Percentiles rank a stretch among this genome's conserved stretches.
These are phyloP conservation scores for Stichodactyla helianthus DNA, from an alignment of 64 coral and sea anemone genomes.

Conservation along the genomic window DNA sequence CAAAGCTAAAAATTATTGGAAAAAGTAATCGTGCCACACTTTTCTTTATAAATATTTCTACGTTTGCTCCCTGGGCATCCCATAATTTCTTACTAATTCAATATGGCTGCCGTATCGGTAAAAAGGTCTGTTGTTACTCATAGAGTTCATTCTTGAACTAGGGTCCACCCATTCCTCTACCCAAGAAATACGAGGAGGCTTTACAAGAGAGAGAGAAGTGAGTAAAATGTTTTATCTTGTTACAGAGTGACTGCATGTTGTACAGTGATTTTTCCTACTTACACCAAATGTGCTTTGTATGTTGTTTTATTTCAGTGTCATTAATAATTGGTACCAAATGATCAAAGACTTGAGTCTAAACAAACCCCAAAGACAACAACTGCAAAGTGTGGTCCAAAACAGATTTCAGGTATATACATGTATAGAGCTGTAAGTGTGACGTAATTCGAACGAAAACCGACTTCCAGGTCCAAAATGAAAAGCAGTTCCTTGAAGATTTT, in stretches of 20 bases:
- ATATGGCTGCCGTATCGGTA: too few species aligned
- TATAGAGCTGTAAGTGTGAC: neutral
- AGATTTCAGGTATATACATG: slow-evolving; percentile 85
- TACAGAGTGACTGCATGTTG: too few species aligned
- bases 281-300: neutral
- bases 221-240: neutral
- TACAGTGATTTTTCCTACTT: neutral
- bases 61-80: too few species aligned
- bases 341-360: slow-evolving; percentile 65
- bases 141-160: slow-evolving; percentile 8
- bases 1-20: too few species aligned
- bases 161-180: slow-evolving; percentile 78
- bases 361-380: slow-evolving; percentile 75
- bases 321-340: slow-evolving; percentile 84
- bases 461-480: too few species aligned
- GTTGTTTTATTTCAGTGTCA: slow-evolving; percentile 44
- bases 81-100: too few species aligned
- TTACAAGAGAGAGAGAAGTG: slow-evolving; percentile 85
- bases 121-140: too few species aligned
- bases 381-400: slow-evolving; percentile 86
- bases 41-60: too few species aligned
- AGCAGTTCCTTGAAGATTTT: too few species aligned
- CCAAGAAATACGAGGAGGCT: slow-evolving; percentile 78
- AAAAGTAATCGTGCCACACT: too few species aligned
- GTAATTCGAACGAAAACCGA: neutral